phyloP scores from a whole-genome alignment of 2,888 invertebrate genomes.

The Apantesis nais region DNA sequence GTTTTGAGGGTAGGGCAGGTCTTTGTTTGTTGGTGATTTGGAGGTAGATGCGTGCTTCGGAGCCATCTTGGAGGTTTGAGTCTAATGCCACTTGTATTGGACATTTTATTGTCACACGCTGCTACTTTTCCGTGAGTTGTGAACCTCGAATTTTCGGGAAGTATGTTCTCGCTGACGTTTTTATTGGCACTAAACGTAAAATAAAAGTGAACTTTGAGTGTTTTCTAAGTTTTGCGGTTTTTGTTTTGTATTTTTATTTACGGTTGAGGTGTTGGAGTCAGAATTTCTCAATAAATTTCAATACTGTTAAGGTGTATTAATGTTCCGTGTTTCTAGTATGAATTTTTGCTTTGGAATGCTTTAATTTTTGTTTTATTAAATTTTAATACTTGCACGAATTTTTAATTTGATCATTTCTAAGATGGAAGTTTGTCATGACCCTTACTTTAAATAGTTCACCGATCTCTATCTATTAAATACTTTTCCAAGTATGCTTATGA shows the following conservation, averaged over 20 bases:
- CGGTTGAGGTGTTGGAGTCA: constrained; percentile 42
- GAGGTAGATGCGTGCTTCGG: constrained; percentile 71
- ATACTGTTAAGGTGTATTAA: neutral
- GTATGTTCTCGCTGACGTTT: constrained; percentile 76
- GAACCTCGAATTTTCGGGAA: constrained; percentile 72
- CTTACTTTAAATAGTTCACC: constrained; percentile 27
- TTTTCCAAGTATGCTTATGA: constrained; percentile 53
- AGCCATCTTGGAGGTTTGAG: constrained; percentile 73
- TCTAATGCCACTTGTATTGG: constrained; percentile 82
- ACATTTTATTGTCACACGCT: constrained; percentile 82
- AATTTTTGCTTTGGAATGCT: neutral
- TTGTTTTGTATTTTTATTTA: constrained; percentile 53
- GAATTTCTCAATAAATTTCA: constrained; percentile 37
- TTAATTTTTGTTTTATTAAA: neutral
- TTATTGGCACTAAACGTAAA: constrained; percentile 77
- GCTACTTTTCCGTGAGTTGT: constrained; percentile 72
- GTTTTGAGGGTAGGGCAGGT: constrained; percentile 48
- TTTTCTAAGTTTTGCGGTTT: constrained; percentile 70
- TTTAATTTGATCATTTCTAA: neutral
- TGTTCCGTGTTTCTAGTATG: neutral
- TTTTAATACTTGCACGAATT: neutral
- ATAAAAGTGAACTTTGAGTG: constrained; percentile 77
- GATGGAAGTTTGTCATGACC: constrained; percentile 9
- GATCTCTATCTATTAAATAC: constrained; percentile 52
- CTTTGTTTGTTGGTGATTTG: constrained; percentile 52